Conservation (phyloP, 2,113 vertebrate genomes). For the Arothron firmamentum region DNA sequence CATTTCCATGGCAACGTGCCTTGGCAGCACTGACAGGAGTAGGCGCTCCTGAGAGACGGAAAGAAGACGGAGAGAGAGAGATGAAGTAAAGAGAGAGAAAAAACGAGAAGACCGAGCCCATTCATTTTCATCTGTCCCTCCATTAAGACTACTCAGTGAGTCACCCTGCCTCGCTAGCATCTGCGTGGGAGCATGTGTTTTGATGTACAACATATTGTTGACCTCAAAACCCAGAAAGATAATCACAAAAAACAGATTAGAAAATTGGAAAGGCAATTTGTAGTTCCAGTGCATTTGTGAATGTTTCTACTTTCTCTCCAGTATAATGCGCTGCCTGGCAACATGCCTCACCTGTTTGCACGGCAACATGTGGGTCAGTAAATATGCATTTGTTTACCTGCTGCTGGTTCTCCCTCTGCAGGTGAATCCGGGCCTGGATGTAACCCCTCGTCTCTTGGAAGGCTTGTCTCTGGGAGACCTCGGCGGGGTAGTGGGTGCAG, state of each 20-base stretch:
- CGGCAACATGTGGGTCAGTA: neutral
- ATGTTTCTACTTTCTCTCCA: slow-evolving; percentile 6
- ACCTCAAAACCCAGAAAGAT: slow-evolving; percentile 47
- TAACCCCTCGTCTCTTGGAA: slow-evolving; percentile 96
- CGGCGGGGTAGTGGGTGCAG: slow-evolving; percentile 94
- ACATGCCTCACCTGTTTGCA: slow-evolving; percentile 16
- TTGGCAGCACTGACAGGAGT: slow-evolving; percentile 91
- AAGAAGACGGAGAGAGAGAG: slow-evolving; percentile 7
- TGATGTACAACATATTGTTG: slow-evolving; percentile 61
- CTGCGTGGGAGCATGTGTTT: slow-evolving; percentile 58
- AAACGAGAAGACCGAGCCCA: slow-evolving; percentile 22
- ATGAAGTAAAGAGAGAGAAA: slow-evolving; percentile 18
- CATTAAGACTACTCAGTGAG: slow-evolving; percentile 52
- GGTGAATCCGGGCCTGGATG: slow-evolving; percentile 91
- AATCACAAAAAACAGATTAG: slow-evolving; percentile 27
- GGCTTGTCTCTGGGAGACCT: slow-evolving; percentile 96
- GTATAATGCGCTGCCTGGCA: neutral
- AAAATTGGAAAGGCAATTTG: slow-evolving; percentile 18
- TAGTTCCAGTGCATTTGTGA: slow-evolving; percentile 23
- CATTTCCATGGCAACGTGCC: slow-evolving; percentile 99
- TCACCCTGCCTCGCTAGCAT: slow-evolving; percentile 52
- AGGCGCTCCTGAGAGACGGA: slow-evolving; percentile 83
- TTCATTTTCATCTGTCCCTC: slow-evolving; percentile 53
- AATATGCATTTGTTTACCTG: slow-evolving; percentile 75
- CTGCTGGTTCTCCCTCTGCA: slow-evolving; percentile 94